A percentile compares a stretch with the other conserved stretches of the same genome.
phyloP scores from a whole-genome alignment of 1,140 invertebrate genomes.

The Drosophila carrolli region DNA sequence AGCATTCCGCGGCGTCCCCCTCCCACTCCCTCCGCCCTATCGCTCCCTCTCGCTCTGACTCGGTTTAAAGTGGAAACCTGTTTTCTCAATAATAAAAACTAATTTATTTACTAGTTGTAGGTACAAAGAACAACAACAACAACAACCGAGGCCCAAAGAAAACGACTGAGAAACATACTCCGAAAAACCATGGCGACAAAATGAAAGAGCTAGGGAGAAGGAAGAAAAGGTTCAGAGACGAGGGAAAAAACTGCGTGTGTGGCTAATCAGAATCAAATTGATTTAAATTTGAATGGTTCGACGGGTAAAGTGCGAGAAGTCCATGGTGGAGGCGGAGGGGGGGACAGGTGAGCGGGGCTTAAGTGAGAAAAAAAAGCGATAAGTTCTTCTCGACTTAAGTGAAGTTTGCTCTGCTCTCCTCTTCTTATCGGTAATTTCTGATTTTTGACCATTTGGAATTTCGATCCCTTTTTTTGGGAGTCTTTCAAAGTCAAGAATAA shows the following conservation, averaged over 20 bases:
- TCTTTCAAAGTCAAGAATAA: background rate
- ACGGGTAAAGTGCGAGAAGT: conserved; percentile 67
- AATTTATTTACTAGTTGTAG: conserved; percentile 82
- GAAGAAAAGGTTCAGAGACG: conserved; percentile 43
- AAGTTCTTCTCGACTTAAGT: conserved; percentile 44
- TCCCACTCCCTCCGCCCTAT: conserved; percentile 3
- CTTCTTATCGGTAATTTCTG: conserved; percentile 21
- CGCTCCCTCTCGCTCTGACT: conserved; percentile 14
- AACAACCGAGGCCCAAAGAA: conserved; percentile 7
- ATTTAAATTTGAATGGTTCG: conserved; percentile 81
- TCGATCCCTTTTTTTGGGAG: background rate
- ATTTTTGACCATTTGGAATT: conserved; percentile 23
- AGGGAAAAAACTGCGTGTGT: conserved; percentile 70
- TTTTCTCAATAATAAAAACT: conserved; percentile 80
- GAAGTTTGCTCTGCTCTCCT: conserved; percentile 16
- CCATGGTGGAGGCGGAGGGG: conserved; percentile 1
- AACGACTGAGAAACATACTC: conserved; percentile 17
- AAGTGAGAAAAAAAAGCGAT: conserved; percentile 61
- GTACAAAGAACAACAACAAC: conserved; percentile 64
- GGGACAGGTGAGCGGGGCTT: conserved; percentile 7
- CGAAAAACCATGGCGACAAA: conserved; percentile 50
- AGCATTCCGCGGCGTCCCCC: conserved; percentile 16
- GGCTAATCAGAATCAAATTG: conserved; percentile 82
- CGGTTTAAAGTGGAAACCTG: conserved; percentile 60
- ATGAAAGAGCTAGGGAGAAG: conserved; percentile 16